Conservation (phyloP, 2,113 vertebrate species). For the Meriones unguiculatus region DNA sequence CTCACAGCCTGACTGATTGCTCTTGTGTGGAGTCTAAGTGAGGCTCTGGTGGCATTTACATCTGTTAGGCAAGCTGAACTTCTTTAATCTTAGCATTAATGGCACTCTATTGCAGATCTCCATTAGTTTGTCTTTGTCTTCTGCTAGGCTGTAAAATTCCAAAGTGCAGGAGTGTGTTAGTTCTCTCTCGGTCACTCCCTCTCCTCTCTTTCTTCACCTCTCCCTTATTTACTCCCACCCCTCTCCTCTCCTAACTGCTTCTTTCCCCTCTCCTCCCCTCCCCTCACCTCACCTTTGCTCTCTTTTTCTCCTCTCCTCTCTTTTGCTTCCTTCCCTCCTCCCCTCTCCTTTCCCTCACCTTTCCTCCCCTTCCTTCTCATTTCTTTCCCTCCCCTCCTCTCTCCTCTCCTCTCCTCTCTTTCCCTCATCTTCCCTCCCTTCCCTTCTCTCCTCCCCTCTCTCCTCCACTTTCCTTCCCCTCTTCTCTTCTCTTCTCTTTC, state of each 20-base stretch:
- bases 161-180: background rate
- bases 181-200: background rate
- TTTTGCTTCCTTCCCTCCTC: too few relatives aligned
- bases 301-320: too few relatives aligned
- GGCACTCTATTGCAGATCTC: background rate
- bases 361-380: background rate
- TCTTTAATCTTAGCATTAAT: background rate
- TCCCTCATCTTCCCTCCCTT: fast-evolving
- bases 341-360: background rate
- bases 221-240: background rate
- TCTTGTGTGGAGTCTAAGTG: background rate
- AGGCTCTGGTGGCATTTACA: background rate
- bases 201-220: too few relatives aligned
- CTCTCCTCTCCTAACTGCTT: too few relatives aligned
- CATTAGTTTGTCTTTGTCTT: background rate
- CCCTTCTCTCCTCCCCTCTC: too few relatives aligned
- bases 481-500: background rate
- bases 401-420: fast-evolving
- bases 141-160: background rate
- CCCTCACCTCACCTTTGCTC: background rate
- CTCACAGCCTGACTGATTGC: background rate
- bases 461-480: fast-evolving
- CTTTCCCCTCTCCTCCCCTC: too few relatives aligned
- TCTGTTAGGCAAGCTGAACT: background rate
- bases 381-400: fast-evolving